Conservation (phyloP, 2,888 invertebrate genomes). For the Frankliniella intonsa region DNA sequence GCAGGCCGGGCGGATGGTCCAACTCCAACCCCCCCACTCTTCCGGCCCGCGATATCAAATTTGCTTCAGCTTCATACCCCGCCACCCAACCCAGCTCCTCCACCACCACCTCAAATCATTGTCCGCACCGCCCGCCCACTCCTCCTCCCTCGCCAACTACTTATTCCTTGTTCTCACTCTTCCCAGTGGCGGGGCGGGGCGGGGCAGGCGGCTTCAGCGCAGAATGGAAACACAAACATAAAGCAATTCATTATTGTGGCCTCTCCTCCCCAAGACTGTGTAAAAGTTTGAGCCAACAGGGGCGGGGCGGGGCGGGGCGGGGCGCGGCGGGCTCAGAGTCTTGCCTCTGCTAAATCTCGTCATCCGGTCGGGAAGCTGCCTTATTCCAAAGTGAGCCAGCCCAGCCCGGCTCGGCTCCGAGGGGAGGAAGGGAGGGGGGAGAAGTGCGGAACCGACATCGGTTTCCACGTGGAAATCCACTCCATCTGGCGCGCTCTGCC, state of each 20-base stretch:
- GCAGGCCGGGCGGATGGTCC: too few relatives aligned
- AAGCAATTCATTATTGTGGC: too few relatives aligned
- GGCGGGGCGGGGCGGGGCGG: too few relatives aligned
- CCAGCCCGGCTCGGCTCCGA: neutral
- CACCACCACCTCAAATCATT: neutral
- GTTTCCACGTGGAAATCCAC: conserved; percentile 26
- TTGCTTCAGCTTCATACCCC: too few relatives aligned
- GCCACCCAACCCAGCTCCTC: neutral
- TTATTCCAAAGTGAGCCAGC: too few relatives aligned
- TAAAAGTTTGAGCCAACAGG: too few relatives aligned
- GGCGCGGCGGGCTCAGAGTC: too few relatives aligned
- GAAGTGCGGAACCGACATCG: neutral
- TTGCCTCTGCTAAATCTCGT: neutral
- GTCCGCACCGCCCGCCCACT: neutral
- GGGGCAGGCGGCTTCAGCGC: neutral
- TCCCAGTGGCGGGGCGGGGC: neutral
- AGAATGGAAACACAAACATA: too few relatives aligned
- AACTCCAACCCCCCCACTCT: too few relatives aligned
- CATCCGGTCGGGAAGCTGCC: neutral
- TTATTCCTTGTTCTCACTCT: neutral
- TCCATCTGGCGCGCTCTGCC: conserved; percentile 15
- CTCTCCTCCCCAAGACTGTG: too few relatives aligned
- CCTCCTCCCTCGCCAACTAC: neutral
- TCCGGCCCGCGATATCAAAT: too few relatives aligned
- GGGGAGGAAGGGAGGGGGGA: neutral